These are phyloP conservation scores for Meteorus cinctellus DNA, from an alignment of 2,888 invertebrate genomes.

Conservation along the genomic window DNA sequence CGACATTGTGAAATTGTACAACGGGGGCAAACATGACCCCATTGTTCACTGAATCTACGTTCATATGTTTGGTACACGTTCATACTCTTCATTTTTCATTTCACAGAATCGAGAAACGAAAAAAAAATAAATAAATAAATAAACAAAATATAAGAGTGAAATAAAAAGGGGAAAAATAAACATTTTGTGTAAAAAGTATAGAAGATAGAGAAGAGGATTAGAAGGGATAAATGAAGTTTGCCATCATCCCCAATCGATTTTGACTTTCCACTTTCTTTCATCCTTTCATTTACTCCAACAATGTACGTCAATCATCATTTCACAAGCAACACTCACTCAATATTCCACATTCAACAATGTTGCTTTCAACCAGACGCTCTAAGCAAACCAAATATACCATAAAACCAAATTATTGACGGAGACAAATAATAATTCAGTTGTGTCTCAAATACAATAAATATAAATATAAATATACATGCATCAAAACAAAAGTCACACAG, in stretches of 20 bases:
- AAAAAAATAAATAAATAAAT: constrained; percentile 19
- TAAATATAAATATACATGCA: neutral
- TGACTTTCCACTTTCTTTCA: neutral
- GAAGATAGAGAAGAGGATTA: constrained; percentile 16
- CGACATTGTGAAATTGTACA: constrained; percentile 13
- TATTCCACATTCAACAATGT: constrained; percentile 41
- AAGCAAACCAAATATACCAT: constrained; percentile 44
- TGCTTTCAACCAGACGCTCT: constrained; percentile 42
- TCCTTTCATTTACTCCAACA: constrained; percentile 25
- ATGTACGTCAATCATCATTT: constrained; percentile 47
- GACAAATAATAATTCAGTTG: constrained; percentile 49
- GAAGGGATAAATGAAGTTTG: constrained; percentile 23
- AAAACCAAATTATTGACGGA: constrained; percentile 46
- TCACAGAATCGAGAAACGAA: neutral
- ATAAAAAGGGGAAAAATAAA: constrained; percentile 10
- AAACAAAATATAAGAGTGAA: neutral
- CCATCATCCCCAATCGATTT: constrained; percentile 23
- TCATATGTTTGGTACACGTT: neutral
- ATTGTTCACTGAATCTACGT: neutral
- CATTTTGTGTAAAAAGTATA: constrained; percentile 17
- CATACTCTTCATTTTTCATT: neutral
- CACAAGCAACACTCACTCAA: constrained; percentile 41
- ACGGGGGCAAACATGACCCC: constrained; percentile 32
- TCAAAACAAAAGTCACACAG: neutral
- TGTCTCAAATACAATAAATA: constrained; percentile 23